Base-by-base conservation (phyloP, 2,797 vertebrate genomes). In the Cheirogaleus major region DNA sequence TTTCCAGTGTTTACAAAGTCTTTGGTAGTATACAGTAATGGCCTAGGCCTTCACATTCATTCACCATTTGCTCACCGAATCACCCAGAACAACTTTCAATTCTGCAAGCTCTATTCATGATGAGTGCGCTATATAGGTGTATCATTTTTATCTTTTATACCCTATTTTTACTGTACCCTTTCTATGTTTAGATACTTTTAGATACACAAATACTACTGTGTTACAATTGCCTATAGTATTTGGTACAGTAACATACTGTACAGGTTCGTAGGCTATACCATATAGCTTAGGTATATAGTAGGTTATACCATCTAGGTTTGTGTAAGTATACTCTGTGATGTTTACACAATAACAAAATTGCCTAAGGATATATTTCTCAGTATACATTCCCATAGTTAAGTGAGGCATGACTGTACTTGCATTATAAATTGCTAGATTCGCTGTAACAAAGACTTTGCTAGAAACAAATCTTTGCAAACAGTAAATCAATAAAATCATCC, bases 391-490 rank as follows among this genome's bases (percentile, higher is more conserved):
- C 13, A 55, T 38, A 38, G 20, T 38, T 79, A 55, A 38, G 7
- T 38, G 22, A 55, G 22, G 52, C n/a, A 27, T 17, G 50, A 79
- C n/a, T 25, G n/a, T 55, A n/a, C 20, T 75, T 73, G 45, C 91
- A 38, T 23, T 85, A n/a, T 63, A 96, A 96, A 61, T 98, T 83
- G 43, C n/a, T 94, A 65, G 84, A 48, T 50, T 96, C 52, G 78
- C 14, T 92, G 4, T 2, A 5, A 97, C 55, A 86, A 1, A 25
- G 27, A 43, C 83, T 89, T 96, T 75, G 48, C 72, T 95, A 84
- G 75, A 94, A 32, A 97, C 17, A 96, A 89, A 91, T 92, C 59
- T 96, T 82, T 96, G 35, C 41, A 93, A 96, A 93, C 76, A 92
- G 17, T 73, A 94, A 96, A 94, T 97, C 91, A 95, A 85, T 96